Conservation (phyloP, 2,797 vertebrate species). For the Thalassophryne amazonica region DNA sequence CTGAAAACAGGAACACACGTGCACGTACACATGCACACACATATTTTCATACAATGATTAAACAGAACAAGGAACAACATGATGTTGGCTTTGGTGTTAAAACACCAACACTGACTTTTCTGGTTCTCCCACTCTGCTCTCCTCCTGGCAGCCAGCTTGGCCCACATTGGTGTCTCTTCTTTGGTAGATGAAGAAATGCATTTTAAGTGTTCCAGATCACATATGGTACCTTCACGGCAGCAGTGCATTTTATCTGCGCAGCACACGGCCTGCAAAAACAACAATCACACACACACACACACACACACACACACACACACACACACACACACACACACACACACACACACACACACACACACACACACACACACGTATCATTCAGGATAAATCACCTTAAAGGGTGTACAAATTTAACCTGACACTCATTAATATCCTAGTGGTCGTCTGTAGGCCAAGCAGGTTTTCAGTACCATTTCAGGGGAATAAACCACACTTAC, state of each 20-base stretch:
- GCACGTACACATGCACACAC: neutral
- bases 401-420: no score
- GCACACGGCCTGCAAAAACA: conserved; percentile 79
- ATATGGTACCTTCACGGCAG: conserved; percentile 79
- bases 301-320: no score
- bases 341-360: no score
- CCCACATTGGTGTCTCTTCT: conserved; percentile 67
- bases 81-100: neutral
- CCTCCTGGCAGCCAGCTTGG: conserved; percentile 56
- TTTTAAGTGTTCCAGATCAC: conserved; percentile 70
- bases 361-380: no score
- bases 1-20: conserved; percentile 8
- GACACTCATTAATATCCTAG: no score
- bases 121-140: conserved; percentile 67
- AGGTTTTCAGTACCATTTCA: no score
- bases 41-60: neutral
- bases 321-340: no score
- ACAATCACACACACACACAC: neutral
- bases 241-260: conserved; percentile 86
- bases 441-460: no score
- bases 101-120: conserved; percentile 34
- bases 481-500: no score
- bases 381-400: no score
- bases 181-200: conserved; percentile 49
- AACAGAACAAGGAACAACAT: conserved; percentile 16